phyloP scores from a whole-genome alignment of 1,140 invertebrate species.

The Drosophila micromelanica region DNA sequence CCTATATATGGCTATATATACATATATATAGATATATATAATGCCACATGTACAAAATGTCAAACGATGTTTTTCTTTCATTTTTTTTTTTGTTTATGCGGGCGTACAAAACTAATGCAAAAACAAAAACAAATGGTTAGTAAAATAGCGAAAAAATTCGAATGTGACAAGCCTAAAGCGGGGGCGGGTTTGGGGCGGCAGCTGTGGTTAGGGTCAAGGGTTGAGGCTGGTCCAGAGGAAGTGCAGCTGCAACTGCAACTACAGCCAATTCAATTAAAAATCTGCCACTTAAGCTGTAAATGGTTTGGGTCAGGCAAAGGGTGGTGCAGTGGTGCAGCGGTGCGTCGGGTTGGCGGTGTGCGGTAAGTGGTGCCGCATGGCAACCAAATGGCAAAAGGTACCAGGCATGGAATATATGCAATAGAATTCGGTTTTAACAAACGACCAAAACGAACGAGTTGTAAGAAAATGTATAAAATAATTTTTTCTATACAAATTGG shows the following conservation, averaged over 20 bases:
- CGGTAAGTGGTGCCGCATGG: slow-evolving; percentile 9
- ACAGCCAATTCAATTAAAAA: slow-evolving; percentile 82
- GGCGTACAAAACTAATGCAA: slow-evolving; percentile 71
- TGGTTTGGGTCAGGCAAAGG: slow-evolving; percentile 1
- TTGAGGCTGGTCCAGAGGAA: slow-evolving; percentile 25
- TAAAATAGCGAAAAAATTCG: slow-evolving; percentile 68
- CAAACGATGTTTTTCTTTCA: slow-evolving; percentile 51
- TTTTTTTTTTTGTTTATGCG: slow-evolving; percentile 23
- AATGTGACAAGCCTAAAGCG: slow-evolving; percentile 22
- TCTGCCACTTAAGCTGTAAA: slow-evolving; percentile 75
- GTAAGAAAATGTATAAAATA: neutral
- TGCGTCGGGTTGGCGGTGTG: neutral
- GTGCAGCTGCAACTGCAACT: slow-evolving; percentile 50
- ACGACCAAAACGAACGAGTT: neutral
- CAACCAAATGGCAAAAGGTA: slow-evolving; percentile 16
- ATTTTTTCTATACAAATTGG: too few species aligned
- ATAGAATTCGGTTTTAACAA: too few species aligned
- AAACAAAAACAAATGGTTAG: slow-evolving; percentile 72
- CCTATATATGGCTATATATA: slow-evolving; percentile 18
- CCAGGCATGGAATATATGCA: slow-evolving; percentile 22
- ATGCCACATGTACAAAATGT: slow-evolving; percentile 71
- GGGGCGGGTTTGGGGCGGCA: neutral
- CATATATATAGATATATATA: slow-evolving; percentile 42
- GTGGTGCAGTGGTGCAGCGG: too few species aligned
- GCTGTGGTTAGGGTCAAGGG: slow-evolving; percentile 19